Base-by-base conservation (phyloP, 2,888 invertebrate genomes). In the Drosophila rellima region DNA sequence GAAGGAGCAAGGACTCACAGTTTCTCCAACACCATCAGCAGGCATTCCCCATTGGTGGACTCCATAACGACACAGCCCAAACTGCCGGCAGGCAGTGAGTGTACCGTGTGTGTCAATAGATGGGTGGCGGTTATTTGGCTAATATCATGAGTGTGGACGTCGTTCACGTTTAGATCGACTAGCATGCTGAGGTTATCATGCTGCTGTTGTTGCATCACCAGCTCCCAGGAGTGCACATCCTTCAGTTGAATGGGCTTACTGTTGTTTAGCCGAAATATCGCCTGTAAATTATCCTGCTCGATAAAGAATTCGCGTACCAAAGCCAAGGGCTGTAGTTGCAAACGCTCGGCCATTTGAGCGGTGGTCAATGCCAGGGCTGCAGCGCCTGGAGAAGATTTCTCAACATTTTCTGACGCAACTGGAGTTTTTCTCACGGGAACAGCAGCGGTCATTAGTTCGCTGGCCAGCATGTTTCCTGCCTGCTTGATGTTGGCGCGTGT, bases 91-190 rank as follows among this genome's bases (percentile, higher is more conserved):
- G 97, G 96, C 47, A 99, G 93, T 8, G 96, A 94, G 92, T 99
- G 97, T 35, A 96, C 96, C 84, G 99, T 93, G 92, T 99, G 99
- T n/a, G 96, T 96, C 15, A 98, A 95, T 75, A 99, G 94, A 76
- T 99, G 95, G 11, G 98, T 97, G 23, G 99, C 99, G 2, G 99
- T 99, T 97, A 98, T 98, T 59, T 99, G 98, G 90, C 98, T 97
- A 0, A 98, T 98, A 50, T 99, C 99, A 91, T 99, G 97, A 10
- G 97, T 94, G 92, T 98, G 98, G 8, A 99, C 94, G 91, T 96
- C 97, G 7, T 94, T 90, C 0, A 96, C 95, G 0, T 54, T 35
- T 0, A 78, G 26, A 5, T 57, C 33, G 8, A 37, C 95, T 0
- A 98, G 96, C 91, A 98, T 98, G 93, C 98, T 98, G 77, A 98